A percentile compares a stretch with the other conserved stretches of the same genome.
Conservation (phyloP, 2,113 vertebrate species). For the Pachyramphus minor region DNA sequence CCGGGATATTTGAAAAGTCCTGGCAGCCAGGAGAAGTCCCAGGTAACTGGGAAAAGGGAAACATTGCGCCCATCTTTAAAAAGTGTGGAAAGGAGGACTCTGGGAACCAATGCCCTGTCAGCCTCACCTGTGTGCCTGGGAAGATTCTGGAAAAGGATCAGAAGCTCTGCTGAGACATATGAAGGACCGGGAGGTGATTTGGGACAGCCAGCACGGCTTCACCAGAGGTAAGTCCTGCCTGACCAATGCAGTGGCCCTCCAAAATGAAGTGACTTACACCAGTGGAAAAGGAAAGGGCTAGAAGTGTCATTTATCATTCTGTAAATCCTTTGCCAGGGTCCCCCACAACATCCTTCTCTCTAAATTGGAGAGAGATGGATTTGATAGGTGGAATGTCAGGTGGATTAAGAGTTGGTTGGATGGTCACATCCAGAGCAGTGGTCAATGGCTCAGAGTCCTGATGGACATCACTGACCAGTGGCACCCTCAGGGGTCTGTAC, state of each 20-base stretch:
- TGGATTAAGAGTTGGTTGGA: not conserved
- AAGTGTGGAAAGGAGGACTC: not conserved
- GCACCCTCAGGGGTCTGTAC: not conserved
- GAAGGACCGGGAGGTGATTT: not conserved
- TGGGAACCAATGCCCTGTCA: too few relatives aligned
- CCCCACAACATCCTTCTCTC: not conserved
- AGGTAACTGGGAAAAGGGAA: not conserved
- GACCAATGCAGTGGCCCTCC: not conserved
- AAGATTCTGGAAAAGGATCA: not conserved
- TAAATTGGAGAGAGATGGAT: rapidly evolving
- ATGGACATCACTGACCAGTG: not conserved
- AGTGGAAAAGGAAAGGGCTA: not conserved
- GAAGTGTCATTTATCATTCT: not conserved
- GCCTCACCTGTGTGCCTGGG: not conserved
- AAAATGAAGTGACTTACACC: too few relatives aligned
- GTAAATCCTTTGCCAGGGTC: not conserved
- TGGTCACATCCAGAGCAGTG: too few relatives aligned
- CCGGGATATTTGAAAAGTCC: not conserved
- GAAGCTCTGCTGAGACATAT: not conserved
- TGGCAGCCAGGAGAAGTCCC: not conserved
- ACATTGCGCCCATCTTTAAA: too few relatives aligned
- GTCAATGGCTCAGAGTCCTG: not conserved
- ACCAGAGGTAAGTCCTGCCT: not conserved
- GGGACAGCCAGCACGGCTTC: not conserved
- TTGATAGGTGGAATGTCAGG: not conserved